Conservation (phyloP, 2,888 invertebrate genomes). For the Drosophila maculinotata region DNA sequence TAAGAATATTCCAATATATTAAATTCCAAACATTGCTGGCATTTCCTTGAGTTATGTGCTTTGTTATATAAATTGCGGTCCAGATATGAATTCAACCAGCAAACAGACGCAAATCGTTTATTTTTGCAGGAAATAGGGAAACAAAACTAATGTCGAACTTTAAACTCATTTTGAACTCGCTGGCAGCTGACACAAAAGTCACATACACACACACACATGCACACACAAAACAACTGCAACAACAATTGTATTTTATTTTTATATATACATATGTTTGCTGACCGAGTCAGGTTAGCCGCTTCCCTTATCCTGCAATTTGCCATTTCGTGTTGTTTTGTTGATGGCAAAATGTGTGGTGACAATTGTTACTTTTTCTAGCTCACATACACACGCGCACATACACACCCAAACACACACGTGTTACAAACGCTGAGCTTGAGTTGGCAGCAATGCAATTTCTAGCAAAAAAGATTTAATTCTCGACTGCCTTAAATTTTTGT, state of each 20-base stretch:
- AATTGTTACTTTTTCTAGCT: conserved; percentile 61
- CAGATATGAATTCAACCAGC: conserved; percentile 5
- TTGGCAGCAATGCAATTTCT: conserved; percentile 46
- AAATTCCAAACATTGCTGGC: neutral
- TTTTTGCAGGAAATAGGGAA: conserved; percentile 22
- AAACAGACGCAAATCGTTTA: conserved; percentile 1
- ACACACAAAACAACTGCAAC: conserved; percentile 10
- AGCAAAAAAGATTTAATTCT: conserved; percentile 36
- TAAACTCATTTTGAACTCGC: conserved; percentile 67
- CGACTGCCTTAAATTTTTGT: conserved; percentile 28
- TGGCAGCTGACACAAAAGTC: conserved; percentile 25
- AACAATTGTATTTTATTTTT: conserved; percentile 28
- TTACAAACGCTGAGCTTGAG: conserved; percentile 39
- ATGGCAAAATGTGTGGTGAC: conserved; percentile 71
- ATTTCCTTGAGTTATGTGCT: neutral
- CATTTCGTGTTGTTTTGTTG: conserved; percentile 59
- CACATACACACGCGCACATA: conserved; percentile 21
- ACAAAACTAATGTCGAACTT: conserved; percentile 61
- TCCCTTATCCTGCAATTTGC: conserved; percentile 63
- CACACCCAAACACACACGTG: conserved; percentile 27
- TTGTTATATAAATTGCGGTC: neutral
- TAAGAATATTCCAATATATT: too few species aligned
- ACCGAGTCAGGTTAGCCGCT: conserved; percentile 38
- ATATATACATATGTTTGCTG: conserved; percentile 45
- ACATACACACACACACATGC: conserved; percentile 19